A percentile compares a stretch with the other conserved stretches of the same genome.
Evolutionary conservation across 1,140 invertebrate species (phyloP).

Genomic region (Nephila pilipes): DNA sequence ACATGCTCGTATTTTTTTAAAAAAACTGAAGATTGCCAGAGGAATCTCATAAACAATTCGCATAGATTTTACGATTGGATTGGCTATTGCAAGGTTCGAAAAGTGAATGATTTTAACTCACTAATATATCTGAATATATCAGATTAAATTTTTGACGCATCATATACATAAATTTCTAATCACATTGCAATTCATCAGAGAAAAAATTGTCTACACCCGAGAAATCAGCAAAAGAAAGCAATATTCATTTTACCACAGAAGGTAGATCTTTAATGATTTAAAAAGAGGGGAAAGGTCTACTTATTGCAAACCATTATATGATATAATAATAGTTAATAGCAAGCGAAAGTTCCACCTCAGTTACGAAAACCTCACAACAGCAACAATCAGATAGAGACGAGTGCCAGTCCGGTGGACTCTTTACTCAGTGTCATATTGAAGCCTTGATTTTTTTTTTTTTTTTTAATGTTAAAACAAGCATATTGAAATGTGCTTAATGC

Average conservation of each 20-base stretch:
- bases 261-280: neutral
- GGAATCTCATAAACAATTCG: neutral
- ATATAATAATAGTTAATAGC: neutral
- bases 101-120: neutral
- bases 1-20: too few species aligned
- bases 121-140: conserved; percentile 78
- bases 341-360: neutral
- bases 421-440: too few species aligned
- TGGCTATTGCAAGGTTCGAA: neutral
- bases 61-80: neutral
- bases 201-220: neutral
- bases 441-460: too few species aligned
- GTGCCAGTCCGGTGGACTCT: too few species aligned
- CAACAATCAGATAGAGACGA: too few species aligned
- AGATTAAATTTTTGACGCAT: neutral
- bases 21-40: too few species aligned
- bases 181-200: neutral
- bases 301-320: neutral
- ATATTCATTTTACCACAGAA: neutral
- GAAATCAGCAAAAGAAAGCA: neutral
- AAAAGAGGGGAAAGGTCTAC: neutral
- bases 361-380: neutral
- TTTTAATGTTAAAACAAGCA: too few species aligned
- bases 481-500: too few species aligned
- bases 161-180: neutral